phyloP scores from a whole-genome alignment of 1,140 invertebrate genomes.

The Drosophila kepulauana region DNA sequence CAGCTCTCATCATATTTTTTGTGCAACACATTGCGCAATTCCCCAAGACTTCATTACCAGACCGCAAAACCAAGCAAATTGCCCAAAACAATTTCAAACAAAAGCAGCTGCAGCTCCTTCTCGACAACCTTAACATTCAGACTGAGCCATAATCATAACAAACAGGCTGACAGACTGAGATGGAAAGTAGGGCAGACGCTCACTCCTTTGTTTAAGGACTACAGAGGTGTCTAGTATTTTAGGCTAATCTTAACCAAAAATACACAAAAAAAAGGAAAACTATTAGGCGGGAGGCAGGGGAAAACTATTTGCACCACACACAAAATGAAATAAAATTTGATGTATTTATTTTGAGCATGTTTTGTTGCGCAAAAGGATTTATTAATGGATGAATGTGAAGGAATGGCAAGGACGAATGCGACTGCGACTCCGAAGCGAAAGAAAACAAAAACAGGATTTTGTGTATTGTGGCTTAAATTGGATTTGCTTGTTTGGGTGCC shows the following conservation, averaged over 20 bases:
- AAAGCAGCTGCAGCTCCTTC: slow-evolving; percentile 35
- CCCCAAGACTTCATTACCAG: slow-evolving; percentile 21
- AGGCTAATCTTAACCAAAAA: slow-evolving; percentile 53
- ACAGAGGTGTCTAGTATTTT: slow-evolving; percentile 49
- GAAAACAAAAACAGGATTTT: slow-evolving; percentile 78
- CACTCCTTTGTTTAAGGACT: slow-evolving; percentile 21
- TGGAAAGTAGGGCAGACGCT: too few species aligned
- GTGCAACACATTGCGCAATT: slow-evolving; percentile 24
- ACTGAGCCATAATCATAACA: slow-evolving; percentile 39
- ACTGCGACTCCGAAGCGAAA: slow-evolving; percentile 1
- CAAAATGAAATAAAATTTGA: slow-evolving; percentile 33
- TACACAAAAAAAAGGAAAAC: background rate
- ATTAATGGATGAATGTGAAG: slow-evolving; percentile 51
- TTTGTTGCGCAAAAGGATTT: slow-evolving; percentile 47
- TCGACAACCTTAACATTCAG: slow-evolving; percentile 12
- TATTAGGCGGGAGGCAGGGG: slow-evolving; percentile 20
- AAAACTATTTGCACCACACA: slow-evolving; percentile 40
- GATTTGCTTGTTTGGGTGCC: slow-evolving; percentile 66
- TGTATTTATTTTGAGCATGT: slow-evolving; percentile 34
- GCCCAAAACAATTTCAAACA: slow-evolving; percentile 17
- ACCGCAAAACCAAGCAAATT: slow-evolving; percentile 34
- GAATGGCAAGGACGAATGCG: slow-evolving; percentile 2
- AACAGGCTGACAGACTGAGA: slow-evolving; percentile 30
- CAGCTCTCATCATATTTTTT: slow-evolving; percentile 5
- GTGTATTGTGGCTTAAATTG: slow-evolving; percentile 72